A percentile compares a stretch with the other conserved stretches of the same genome.
These are phyloP conservation scores for Nymphalis io DNA, from an alignment of 1,140 invertebrate genomes.

Conservation along the genomic window DNA sequence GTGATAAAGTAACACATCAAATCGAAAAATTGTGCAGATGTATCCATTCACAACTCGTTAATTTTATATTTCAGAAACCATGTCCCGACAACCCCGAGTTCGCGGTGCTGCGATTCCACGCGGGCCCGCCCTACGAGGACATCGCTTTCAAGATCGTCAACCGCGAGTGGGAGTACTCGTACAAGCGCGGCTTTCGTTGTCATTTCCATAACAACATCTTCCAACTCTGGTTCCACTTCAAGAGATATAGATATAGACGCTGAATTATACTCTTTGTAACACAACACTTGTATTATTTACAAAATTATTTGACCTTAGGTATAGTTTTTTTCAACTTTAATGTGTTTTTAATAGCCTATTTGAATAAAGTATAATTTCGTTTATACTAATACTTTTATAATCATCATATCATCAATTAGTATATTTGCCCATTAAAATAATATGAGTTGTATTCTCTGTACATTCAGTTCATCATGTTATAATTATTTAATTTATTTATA, in stretches of 20 bases:
- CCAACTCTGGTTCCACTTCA: conserved; percentile 99
- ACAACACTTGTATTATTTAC: not conserved
- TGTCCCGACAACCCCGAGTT: conserved; percentile 97
- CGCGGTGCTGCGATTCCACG: conserved; percentile 95
- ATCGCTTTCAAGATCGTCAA: conserved; percentile 99
- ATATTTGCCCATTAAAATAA: too few relatives aligned
- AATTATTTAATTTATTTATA: too few relatives aligned
- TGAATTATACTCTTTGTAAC: conserved; percentile 63
- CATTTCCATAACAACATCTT: conserved; percentile 99
- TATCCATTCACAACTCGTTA: not conserved
- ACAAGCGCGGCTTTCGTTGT: conserved; percentile 98
- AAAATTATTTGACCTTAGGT: too few relatives aligned
- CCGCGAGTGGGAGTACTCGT: conserved; percentile 99
- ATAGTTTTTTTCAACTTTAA: too few relatives aligned
- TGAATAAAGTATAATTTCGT: too few relatives aligned
- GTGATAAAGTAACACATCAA: too few relatives aligned
- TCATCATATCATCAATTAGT: too few relatives aligned
- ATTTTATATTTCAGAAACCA: conserved; percentile 85
- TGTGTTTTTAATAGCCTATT: too few relatives aligned
- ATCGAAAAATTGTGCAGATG: too few relatives aligned
- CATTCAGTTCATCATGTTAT: too few relatives aligned
- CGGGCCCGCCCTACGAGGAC: conserved; percentile 99
- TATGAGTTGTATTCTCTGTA: too few relatives aligned
- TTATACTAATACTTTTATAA: too few relatives aligned
- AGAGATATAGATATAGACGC: conserved; percentile 96